phyloP scores from a whole-genome alignment of 2,113 vertebrate species.

The Nestor notabilis region DNA sequence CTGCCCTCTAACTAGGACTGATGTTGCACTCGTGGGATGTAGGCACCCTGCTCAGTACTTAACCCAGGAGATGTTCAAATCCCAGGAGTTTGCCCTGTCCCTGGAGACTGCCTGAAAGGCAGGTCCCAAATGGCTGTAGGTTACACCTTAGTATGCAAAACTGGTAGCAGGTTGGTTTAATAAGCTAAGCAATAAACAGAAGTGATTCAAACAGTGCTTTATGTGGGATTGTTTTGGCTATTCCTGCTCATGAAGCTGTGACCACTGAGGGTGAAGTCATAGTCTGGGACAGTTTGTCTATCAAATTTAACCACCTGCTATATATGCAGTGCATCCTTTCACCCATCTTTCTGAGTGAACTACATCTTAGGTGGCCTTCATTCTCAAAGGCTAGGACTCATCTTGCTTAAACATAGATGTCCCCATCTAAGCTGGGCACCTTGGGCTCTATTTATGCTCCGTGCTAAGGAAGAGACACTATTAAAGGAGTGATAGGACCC shows the following conservation, averaged over 20 bases:
- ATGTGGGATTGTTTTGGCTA: background rate
- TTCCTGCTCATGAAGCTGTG: background rate
- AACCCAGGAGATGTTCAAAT: background rate
- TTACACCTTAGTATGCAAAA: background rate
- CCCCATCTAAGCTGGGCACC: background rate
- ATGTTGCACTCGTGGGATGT: background rate
- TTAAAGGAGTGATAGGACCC: background rate
- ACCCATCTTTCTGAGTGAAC: background rate
- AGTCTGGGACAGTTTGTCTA: background rate
- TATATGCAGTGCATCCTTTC: background rate
- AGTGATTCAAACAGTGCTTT: background rate
- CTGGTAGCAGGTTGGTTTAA: background rate
- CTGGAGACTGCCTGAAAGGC: background rate
- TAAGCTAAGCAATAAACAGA: background rate
- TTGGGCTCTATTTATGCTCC: background rate
- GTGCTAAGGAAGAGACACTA: background rate
- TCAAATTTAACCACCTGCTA: background rate
- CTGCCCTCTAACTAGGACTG: background rate
- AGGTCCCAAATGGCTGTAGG: background rate
- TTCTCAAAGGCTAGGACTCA: background rate
- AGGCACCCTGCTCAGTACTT: background rate
- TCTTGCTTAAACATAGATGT: background rate
- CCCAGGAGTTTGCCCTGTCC: background rate
- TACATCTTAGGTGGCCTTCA: rapidly evolving
- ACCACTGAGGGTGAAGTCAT: background rate